Base-by-base conservation (phyloP, 2,797 vertebrate genomes). In the Acipenser transmontanus region DNA sequence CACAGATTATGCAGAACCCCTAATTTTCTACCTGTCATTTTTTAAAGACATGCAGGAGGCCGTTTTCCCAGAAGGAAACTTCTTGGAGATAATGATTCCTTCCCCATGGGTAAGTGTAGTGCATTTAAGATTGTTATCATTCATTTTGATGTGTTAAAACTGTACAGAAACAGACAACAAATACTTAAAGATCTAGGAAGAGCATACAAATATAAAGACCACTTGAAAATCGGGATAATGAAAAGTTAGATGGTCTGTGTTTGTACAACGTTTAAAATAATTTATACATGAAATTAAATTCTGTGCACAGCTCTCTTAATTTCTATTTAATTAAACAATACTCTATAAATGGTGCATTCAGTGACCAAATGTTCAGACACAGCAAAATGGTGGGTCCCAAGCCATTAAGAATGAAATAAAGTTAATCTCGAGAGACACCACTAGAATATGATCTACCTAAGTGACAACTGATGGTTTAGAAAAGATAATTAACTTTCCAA, bases 401-500 rank as follows among this genome's bases (percentile, higher is more conserved):
- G 91, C 88, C 89, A 86, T 89, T 88, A 88, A 84, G 83, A 81
- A 89, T 82, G 89, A 91, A 93, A 90, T 87, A 91, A 89, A 89
- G 89, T 80, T 76, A 74, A 83, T 90, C 94, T 82, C 93, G 1
- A 52, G 92, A 91, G 92, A 90, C 74, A 74, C 76, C 77, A 76
- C 78, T 84, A 79, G 82, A 89, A 87, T 91, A 90, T 91, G 92
- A 93, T 91, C 88, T 88, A 89, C 88, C 77, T 87, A 91, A 93
- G 89, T 92, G 94, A 94, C 93, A 95, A 93, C 92, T 93, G 93
- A 96, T 93, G 93, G 89, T 91, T 94, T 95, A 88, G 89, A 89
- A 91, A 95, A 95, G 90, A 94, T 94, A 95, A 97, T 97, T 98
- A 94, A 93, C 90, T 95, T 96, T 93, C 93, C 93, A 96, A 95